Evolutionary conservation across 2,888 invertebrate genomes (phyloP), one percentile per base, ranked within the genome.

Genomic region (Plagodis dolabraria): DNA sequence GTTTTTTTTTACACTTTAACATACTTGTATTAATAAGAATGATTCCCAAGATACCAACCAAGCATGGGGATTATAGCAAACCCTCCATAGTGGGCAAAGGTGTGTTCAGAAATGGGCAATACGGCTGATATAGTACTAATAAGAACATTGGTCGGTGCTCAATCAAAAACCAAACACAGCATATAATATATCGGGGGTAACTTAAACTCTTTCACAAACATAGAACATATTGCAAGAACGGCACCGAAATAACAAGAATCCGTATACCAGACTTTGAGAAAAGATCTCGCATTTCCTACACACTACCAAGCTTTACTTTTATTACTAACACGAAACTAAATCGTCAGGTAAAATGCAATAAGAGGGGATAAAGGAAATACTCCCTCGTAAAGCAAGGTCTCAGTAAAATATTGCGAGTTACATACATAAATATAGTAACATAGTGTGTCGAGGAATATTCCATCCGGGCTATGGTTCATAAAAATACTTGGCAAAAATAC

Each of bases 391-490:
- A 76, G 72, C 75, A 81, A 80, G 80, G 75, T 75, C 61, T 66
- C 57, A 62, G 70, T 70, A 75, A 75, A 79, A 81, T 81, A 82
- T 81, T 79, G 74, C 74, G 64, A 72, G 36, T 35, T 35, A 36
- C 40, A 10, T 40, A 40, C 40, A 40, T 40, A 10, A 40, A 40
- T 36, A 40, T 40, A 45, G 73, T 68, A 75, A 60, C 63, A 61
- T 67, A 69, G 71, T 63, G 66, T 56, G 44, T 42, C 43, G 11
- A 36, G 52, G 60, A 52, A 57, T 65, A 61, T 63, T 62, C 61
- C 44, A 64, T 62, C 51, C 52, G 63, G 54, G 59, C 60, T 53
- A 57, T 52, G 63, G 64, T 64, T 68, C 63, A 64, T 65, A 65
- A 64, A 68, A 65, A 68, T 68, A 68, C 63, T 65, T 65, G 56